Evolutionary conservation across 2,797 vertebrate species (phyloP), one percentile per base, ranked within the genome.

Genomic region (Taenioides sp.): DNA sequence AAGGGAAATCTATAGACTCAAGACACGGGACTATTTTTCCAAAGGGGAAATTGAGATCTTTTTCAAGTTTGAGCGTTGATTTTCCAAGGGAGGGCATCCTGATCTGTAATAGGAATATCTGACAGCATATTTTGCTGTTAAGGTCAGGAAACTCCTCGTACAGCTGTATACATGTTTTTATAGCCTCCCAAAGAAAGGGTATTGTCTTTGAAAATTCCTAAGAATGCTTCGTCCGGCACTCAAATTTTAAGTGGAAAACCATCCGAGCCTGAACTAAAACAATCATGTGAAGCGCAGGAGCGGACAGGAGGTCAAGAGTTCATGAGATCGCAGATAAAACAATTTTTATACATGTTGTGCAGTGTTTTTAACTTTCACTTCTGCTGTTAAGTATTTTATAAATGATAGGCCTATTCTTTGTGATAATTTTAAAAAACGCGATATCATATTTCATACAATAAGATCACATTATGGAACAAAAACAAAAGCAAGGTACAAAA

Each of bases 1-100:
- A 85, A 88, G 90, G 92, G 91, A 92, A 94, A 95, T 94, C 27
- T 61, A 89, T 83, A 71, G 85, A 91, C 92, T 90, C 89, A 92
- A 91, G 91, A 95, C 92, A 94, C 94, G 88, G 76, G 76, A 82
- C 85, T 75, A 78, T 82, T 92, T 94, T 94, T 92, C 93, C 91
- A 93, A 87, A 90, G 74, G 80, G 92, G 92, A 95, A 95, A 93
- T 94, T 37, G 83, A 64, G 92, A 92, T 89, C 60, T 90, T 94
- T 91, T 89, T 58, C 72, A 77, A 34, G 89, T 87, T 91, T 88
- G 84, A 84, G 86, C 75, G 86, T 70, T 84, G 85, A 85, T 86
- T 94, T 94, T 94, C 92, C 93, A 88, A 83, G 80, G 88, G 88
- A 68, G 79, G 62, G 76, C 87, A 84, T 87, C 76, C 80, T 89